A percentile compares a stretch with the other conserved stretches of the same genome.
phyloP scores from a whole-genome alignment of 1,140 invertebrate genomes.

The Drosophila ananassae region DNA sequence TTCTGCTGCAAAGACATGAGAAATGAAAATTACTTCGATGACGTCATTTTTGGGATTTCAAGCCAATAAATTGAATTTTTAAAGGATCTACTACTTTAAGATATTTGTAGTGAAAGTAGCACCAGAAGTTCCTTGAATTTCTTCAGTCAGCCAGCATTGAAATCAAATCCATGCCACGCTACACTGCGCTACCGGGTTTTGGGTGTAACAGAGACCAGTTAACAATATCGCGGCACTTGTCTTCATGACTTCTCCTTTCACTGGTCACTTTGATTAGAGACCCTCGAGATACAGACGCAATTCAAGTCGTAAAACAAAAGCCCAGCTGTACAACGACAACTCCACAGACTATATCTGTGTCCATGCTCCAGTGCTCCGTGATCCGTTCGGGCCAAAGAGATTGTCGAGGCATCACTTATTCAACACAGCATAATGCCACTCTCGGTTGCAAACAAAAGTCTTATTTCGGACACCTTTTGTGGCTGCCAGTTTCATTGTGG shows the following conservation, averaged over 20 bases:
- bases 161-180: constrained; percentile 46
- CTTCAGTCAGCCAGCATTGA: constrained; percentile 40
- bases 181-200: constrained; percentile 77
- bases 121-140: constrained; percentile 30
- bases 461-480: constrained; percentile 57
- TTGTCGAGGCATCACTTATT: constrained; percentile 57
- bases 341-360: constrained; percentile 14
- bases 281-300: constrained; percentile 28
- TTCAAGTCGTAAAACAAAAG: constrained; percentile 68
- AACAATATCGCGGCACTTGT: constrained; percentile 71
- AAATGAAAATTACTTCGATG: constrained; percentile 35
- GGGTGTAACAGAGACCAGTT: constrained; percentile 71
- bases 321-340: constrained; percentile 29
- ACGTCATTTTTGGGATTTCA: not conserved
- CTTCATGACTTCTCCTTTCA: constrained; percentile 78
- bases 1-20: constrained; percentile 49
- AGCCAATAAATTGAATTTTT: not conserved
- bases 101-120: constrained; percentile 17
- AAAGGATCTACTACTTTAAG: not conserved
- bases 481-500: constrained; percentile 46
- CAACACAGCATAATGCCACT: constrained; percentile 36
- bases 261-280: constrained; percentile 65
- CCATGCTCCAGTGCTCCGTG: constrained; percentile 60
- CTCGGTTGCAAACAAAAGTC: constrained; percentile 52
- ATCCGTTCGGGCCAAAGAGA: constrained; percentile 42